A percentile compares a stretch with the other conserved stretches of the same genome.
These are phyloP conservation scores for Stigmatopora argus DNA, from an alignment of 2,113 vertebrate species.

Conservation along the genomic window DNA sequence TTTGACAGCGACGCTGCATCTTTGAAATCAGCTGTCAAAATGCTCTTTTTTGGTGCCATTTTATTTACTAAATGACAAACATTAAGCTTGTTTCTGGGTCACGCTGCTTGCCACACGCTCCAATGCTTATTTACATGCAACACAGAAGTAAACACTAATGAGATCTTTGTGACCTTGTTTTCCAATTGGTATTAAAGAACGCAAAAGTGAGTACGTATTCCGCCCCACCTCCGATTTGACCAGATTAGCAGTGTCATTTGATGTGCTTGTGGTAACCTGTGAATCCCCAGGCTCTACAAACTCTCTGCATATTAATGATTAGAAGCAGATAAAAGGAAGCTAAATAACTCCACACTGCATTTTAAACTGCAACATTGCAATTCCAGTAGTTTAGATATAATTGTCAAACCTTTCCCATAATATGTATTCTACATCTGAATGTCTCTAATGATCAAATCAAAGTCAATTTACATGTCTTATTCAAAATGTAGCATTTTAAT, in stretches of 20 bases:
- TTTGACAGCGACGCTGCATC: slow-evolving; percentile 42
- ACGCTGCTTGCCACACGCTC: slow-evolving; percentile 24
- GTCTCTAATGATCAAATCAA: slow-evolving; percentile 13
- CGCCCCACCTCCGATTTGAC: slow-evolving; percentile 22
- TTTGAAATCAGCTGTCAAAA: slow-evolving; percentile 42
- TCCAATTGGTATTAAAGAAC: slow-evolving; percentile 31
- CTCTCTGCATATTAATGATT: slow-evolving; percentile 49
- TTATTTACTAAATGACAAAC: slow-evolving; percentile 18
- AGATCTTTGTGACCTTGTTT: slow-evolving; percentile 45
- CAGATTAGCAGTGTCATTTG: slow-evolving; percentile 47
- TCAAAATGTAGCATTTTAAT: slow-evolving; percentile 5
- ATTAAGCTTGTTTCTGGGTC: slow-evolving; percentile 17
- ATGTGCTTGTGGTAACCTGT: slow-evolving; percentile 48
- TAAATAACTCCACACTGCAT: slow-evolving; percentile 36
- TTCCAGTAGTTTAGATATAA: slow-evolving; percentile 19
- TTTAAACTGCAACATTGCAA: slow-evolving; percentile 36
- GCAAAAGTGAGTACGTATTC: slow-evolving; percentile 34
- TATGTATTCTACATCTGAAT: slow-evolving; percentile 21
- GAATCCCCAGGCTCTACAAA: slow-evolving; percentile 39
- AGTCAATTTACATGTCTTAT: slow-evolving; percentile 4
- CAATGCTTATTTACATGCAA: slow-evolving; percentile 33
- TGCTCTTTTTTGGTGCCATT: slow-evolving; percentile 15
- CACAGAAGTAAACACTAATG: slow-evolving; percentile 21
- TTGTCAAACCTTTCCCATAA: slow-evolving; percentile 28
- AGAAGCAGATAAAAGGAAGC: slow-evolving; percentile 47